Evolutionary conservation across 1,140 invertebrate genomes (phyloP), one percentile per base, ranked within the genome.

Genomic region (Ericerus pela): DNA sequence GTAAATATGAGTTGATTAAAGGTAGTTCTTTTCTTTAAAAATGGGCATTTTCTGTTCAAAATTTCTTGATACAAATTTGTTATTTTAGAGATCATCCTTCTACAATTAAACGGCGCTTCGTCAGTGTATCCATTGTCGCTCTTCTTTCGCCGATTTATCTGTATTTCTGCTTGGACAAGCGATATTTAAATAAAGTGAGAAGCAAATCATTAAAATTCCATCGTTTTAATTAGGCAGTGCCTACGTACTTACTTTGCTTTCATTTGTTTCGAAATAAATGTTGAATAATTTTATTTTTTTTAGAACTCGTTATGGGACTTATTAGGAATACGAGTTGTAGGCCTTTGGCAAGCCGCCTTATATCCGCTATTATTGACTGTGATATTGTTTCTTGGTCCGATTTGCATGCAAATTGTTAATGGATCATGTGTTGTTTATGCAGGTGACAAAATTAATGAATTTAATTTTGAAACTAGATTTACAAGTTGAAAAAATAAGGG

Each of bases 51-150:
- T n/a, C n/a, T n/a, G n/a, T n/a, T n/a, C n/a, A n/a, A n/a, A n/a
- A n/a, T n/a, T n/a, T n/a, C n/a, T n/a, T n/a, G n/a, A n/a, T n/a
- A n/a, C n/a, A n/a, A n/a, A n/a, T n/a, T n/a, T n/a, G n/a, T n/a
- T n/a, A n/a, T n/a, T n/a, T n/a, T n/a, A 88, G 87, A 62, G 82
- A 91, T 67, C 87, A 93, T 71, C 85, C 88, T 5, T 76, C 80
- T n/a, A 88, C 81, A 2, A 90, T 95, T 59, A 91, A 88, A 64
- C 79, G 78, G 68, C 76, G 90, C 65, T 93, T 92, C 67, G 75
- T 87, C 47, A 91, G 88, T 71, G 86, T 89, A 0, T 79, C 81
- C 58, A 69, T 85, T 55, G 84, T 91, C 70, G 80, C 83, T 69
- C 65, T 89, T 38, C 64, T 92, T 38, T 82, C 87, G 16, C 87